These are phyloP conservation scores for Villa cingulata DNA, from an alignment of 2,888 invertebrate genomes.

Conservation along the genomic window DNA sequence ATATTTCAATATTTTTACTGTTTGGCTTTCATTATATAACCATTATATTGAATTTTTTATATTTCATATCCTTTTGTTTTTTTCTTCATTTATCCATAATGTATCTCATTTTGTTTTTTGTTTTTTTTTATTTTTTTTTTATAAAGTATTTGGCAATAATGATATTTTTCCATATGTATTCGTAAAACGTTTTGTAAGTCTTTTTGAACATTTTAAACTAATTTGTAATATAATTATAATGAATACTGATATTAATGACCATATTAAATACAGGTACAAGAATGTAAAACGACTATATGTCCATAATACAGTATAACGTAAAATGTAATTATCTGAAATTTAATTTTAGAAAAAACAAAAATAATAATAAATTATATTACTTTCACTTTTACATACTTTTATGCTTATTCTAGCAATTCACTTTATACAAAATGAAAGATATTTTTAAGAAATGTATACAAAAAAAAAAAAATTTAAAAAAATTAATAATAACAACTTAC, in stretches of 20 bases:
- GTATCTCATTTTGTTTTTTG: background rate
- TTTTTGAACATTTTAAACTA: conserved; percentile 1
- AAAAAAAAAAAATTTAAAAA: background rate
- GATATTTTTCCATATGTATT: background rate
- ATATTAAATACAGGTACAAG: conserved; percentile 26
- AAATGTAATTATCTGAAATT: conserved; percentile 17
- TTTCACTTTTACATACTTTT: background rate
- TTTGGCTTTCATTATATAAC: too few species aligned
- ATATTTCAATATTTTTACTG: too few species aligned
- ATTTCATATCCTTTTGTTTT: too few species aligned
- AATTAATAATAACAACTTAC: conserved; percentile 35
- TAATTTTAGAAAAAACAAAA: too few species aligned
- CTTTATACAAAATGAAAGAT: conserved; percentile 3
- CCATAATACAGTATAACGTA: conserved; percentile 33
- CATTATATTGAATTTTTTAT: too few species aligned
- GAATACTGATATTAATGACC: conserved; percentile 25
- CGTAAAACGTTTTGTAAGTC: background rate
- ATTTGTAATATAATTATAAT: conserved; percentile 16
- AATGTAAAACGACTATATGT: conserved; percentile 29
- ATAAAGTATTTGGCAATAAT: background rate
- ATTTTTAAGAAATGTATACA: background rate
- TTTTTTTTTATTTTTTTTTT: background rate
- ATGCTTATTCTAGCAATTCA: too few species aligned
- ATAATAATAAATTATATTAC: background rate
- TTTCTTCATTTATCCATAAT: too few species aligned